phyloP scores from a whole-genome alignment of 2,797 vertebrate genomes.

The Melopsittacus undulatus region DNA sequence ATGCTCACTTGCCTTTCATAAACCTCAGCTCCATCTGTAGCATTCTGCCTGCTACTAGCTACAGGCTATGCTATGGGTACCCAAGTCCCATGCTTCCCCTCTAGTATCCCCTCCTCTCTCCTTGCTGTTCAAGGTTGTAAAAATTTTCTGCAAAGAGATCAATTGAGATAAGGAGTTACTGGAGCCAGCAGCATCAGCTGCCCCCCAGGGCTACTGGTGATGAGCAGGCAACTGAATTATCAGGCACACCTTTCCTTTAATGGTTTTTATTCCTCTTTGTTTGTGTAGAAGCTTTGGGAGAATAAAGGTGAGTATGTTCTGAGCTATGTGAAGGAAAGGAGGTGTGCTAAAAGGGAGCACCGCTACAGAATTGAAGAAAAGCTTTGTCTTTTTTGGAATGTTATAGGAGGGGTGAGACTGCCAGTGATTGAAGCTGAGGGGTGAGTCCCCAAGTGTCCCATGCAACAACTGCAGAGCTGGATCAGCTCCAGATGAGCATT shows the following conservation, averaged over 20 bases:
- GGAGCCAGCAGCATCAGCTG: not conserved
- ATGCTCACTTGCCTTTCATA: not conserved
- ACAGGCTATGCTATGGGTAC: not conserved
- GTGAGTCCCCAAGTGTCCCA: not conserved
- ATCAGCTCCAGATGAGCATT: not conserved
- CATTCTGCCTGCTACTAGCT: not conserved
- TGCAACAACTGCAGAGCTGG: not conserved
- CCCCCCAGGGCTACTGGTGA: not conserved
- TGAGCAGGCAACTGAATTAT: conserved; percentile 35
- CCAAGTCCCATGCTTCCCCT: not conserved
- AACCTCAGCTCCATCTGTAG: fast-evolving
- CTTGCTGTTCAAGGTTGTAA: not conserved
- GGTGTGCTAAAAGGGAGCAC: not conserved
- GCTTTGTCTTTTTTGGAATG: not conserved
- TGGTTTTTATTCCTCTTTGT: not conserved
- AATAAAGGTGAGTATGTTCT: conserved; percentile 13
- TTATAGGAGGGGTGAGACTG: not conserved
- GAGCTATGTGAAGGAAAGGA: not conserved
- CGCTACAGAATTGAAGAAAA: not conserved
- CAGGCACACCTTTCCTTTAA: conserved; percentile 35
- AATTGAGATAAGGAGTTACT: not conserved
- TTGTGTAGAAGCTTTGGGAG: not conserved
- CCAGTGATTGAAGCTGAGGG: not conserved
- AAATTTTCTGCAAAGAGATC: not conserved
- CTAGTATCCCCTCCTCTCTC: not conserved